Conservation (phyloP, 2,797 vertebrate species). For the Triplophysa yarkandensis region DNA sequence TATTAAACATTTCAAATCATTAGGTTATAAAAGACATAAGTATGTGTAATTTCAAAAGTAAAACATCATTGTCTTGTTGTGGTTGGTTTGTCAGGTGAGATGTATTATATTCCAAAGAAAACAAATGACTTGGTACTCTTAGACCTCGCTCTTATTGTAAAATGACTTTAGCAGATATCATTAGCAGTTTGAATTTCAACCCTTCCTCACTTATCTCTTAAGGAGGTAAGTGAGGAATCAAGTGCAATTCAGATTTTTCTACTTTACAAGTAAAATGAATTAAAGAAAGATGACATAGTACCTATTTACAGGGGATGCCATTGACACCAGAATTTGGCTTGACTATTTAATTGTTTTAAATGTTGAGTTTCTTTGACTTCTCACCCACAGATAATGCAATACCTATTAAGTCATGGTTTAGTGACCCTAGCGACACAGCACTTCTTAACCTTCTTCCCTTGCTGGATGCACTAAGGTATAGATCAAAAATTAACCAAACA, state of each 20-base stretch:
- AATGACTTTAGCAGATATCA: neutral
- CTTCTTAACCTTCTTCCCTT: conserved; percentile 83
- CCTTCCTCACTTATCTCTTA: neutral
- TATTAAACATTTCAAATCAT: neutral
- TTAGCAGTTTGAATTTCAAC: neutral
- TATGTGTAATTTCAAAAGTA: too few relatives aligned
- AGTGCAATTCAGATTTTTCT: too few relatives aligned
- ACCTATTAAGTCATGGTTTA: conserved; percentile 86
- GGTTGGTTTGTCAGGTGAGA: too few relatives aligned
- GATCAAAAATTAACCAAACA: neutral
- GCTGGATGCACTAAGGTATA: conserved; percentile 81
- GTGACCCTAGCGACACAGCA: conserved; percentile 82
- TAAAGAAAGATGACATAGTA: neutral
- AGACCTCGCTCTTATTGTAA: neutral
- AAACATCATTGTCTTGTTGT: too few relatives aligned
- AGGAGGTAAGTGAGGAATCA: too few relatives aligned
- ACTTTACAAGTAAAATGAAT: conserved; percentile 1
- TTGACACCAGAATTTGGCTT: too few relatives aligned
- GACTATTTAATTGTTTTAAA: neutral
- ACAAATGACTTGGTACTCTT: neutral
- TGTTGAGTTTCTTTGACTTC: neutral
- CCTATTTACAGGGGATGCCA: neutral
- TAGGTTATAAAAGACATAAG: too few relatives aligned
- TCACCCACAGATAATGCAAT: conserved; percentile 78
- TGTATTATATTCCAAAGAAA: too few relatives aligned